Percentiles rank a stretch among this genome's conserved stretches.
Conservation (phyloP, 2,888 invertebrate species). For the Desoria tigrina region DNA sequence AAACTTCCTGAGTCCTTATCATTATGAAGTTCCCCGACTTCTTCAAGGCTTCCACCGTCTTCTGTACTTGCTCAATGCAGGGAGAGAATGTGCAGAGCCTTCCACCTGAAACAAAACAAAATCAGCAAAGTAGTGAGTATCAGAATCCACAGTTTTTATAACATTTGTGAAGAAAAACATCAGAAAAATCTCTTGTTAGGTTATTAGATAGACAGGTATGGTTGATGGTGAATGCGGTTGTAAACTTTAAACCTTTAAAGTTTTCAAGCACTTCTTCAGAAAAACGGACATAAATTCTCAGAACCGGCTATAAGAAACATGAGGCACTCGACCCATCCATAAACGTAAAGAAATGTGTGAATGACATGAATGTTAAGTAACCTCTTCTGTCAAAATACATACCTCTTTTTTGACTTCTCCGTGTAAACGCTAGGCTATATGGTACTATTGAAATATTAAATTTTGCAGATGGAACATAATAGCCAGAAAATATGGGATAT, state of each 20-base stretch:
- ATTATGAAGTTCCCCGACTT: slow-evolving; percentile 75
- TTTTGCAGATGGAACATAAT: too few species aligned
- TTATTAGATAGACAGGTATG: background rate
- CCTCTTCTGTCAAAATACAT: background rate
- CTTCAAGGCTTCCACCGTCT: slow-evolving; percentile 72
- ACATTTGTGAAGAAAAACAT: background rate
- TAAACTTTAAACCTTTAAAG: too few species aligned
- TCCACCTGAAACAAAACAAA: slow-evolving; percentile 68
- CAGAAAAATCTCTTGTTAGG: slow-evolving; percentile 2
- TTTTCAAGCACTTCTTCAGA: too few species aligned
- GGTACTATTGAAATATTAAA: too few species aligned
- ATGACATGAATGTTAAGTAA: slow-evolving; percentile 4
- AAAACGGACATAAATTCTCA: too few species aligned
- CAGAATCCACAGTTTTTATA: too few species aligned
- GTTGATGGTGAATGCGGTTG: too few species aligned
- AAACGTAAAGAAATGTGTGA: slow-evolving; percentile 1
- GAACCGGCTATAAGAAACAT: background rate
- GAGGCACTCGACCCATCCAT: slow-evolving; percentile 9
- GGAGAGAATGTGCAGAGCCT: slow-evolving; percentile 97
- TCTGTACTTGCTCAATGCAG: slow-evolving; percentile 98
- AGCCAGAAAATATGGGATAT: too few species aligned
- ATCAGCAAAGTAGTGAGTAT: too few species aligned
- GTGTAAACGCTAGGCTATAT: too few species aligned
- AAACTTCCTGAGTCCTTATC: slow-evolving; percentile 81
- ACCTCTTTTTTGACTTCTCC: background rate